Conservation (phyloP, 2,888 invertebrate genomes). For the Drosophila mettleri region DNA sequence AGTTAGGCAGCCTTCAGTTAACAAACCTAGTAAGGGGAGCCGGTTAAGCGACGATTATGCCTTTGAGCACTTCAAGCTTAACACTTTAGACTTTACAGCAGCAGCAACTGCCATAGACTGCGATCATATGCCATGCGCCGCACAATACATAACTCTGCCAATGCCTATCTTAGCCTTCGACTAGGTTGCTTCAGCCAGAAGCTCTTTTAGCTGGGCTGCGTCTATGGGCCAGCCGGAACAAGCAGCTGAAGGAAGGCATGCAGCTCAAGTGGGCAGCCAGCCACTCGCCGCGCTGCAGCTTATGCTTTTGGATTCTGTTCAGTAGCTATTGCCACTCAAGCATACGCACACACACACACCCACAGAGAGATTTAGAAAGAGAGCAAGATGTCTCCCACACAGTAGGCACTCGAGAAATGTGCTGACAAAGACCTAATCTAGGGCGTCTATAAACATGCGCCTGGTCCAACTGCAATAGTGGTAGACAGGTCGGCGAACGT, state of each 20-base stretch:
- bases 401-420: slow-evolving; percentile 81
- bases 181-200: slow-evolving; percentile 9
- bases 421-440: slow-evolving; percentile 83
- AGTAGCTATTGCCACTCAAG: slow-evolving; percentile 80
- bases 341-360: slow-evolving; percentile 69
- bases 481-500: slow-evolving; percentile 74
- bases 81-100: slow-evolving; percentile 12
- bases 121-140: slow-evolving; percentile 33
- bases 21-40: not conserved
- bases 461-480: slow-evolving; percentile 66
- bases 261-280: slow-evolving; percentile 49
- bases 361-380: slow-evolving; percentile 17
- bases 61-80: slow-evolving; percentile 13
- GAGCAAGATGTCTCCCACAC: slow-evolving; percentile 3
- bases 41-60: slow-evolving; percentile 35
- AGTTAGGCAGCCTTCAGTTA: not conserved
- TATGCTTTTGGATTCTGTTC: slow-evolving; percentile 77
- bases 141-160: slow-evolving; percentile 5
- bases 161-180: slow-evolving; percentile 7
- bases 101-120: slow-evolving; percentile 31
- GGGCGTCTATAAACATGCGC: slow-evolving; percentile 76
- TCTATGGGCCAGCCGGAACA: slow-evolving; percentile 49
- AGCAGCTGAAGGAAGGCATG: slow-evolving; percentile 26
- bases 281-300: slow-evolving; percentile 65
- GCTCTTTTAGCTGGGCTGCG: slow-evolving; percentile 8